phyloP scores from a whole-genome alignment of 2,797 vertebrate genomes.

The Natrix natrix region DNA sequence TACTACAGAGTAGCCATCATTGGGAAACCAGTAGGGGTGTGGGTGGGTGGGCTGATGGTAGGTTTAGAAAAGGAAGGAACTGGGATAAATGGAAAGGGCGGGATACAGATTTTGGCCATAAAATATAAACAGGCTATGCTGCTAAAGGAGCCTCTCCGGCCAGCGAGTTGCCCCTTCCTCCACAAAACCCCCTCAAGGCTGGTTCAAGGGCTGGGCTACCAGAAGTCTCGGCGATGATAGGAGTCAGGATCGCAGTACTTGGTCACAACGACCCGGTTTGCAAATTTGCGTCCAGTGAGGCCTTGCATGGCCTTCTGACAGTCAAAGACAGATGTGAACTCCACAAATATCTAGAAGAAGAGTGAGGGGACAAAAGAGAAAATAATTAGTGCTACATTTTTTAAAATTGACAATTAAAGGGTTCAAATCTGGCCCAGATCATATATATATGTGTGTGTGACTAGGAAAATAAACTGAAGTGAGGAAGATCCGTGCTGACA shows the following conservation, averaged over 20 bases:
- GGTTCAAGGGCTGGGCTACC: slow-evolving; percentile 73
- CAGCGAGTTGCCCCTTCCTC: slow-evolving; percentile 20
- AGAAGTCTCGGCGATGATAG: slow-evolving; percentile 93
- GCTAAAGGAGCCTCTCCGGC: slow-evolving; percentile 45
- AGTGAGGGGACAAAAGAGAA: not conserved
- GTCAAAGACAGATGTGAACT: slow-evolving; percentile 92
- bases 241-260: slow-evolving; percentile 96
- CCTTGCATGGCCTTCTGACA: slow-evolving; percentile 98
- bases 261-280: slow-evolving; percentile 94
- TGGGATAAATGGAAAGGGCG: slow-evolving; percentile 39
- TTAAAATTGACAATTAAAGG: not conserved
- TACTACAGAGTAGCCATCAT: slow-evolving; percentile 61
- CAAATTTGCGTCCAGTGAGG: slow-evolving; percentile 91
- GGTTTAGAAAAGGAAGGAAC: slow-evolving; percentile 31
- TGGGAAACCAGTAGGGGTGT: slow-evolving; percentile 24
- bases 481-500: too few relatives aligned
- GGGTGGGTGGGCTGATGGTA: not conserved
- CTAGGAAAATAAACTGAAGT: too few relatives aligned
- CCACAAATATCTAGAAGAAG: slow-evolving; percentile 86
- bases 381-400: not conserved
- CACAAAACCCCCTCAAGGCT: not conserved
- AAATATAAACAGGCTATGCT: slow-evolving; percentile 66
- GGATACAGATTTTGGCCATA: slow-evolving; percentile 64
- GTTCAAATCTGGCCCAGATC: not conserved
- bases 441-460: not conserved